Evolutionary conservation across 2,797 vertebrate species (phyloP).

Genomic region (Gastrophryne carolinensis): DNA sequence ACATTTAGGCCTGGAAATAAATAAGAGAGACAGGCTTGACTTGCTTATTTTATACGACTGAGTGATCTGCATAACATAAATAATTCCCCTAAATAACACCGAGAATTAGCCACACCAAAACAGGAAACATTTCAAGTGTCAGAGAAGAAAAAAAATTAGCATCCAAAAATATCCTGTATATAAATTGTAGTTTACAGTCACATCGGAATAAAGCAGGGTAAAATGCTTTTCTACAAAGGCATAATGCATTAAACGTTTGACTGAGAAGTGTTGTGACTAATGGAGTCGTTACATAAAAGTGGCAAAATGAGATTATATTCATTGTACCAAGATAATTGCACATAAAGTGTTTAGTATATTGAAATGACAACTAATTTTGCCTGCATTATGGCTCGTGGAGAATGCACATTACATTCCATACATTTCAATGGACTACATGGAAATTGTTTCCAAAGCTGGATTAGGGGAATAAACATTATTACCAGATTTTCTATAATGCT

Average conservation of each 20-base stretch:
- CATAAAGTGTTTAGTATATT: constrained; percentile 29
- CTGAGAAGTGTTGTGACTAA: constrained; percentile 51
- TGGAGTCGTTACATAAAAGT: constrained; percentile 48
- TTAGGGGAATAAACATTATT: not conserved
- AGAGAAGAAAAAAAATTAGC: not conserved
- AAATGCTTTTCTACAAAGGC: constrained; percentile 47
- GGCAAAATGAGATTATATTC: constrained; percentile 51
- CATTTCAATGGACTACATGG: constrained; percentile 20
- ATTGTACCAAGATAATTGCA: constrained; percentile 46
- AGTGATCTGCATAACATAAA: not conserved
- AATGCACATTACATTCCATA: constrained; percentile 27
- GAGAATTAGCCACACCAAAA: not conserved
- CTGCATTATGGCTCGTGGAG: constrained; percentile 19
- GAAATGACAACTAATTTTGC: constrained; percentile 40
- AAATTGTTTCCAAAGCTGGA: constrained; percentile 15
- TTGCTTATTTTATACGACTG: not conserved
- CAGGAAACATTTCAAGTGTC: not conserved
- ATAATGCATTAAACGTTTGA: constrained; percentile 54
- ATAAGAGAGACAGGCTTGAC: not conserved
- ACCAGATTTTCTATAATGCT: not conserved
- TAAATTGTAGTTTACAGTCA: constrained; percentile 41
- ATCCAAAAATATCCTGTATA: constrained; percentile 26
- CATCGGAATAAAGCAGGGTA: constrained; percentile 25
- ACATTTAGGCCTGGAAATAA: not conserved
- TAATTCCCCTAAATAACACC: not conserved